Conservation (phyloP, 2,888 invertebrate species). For the Meiosimyza decipiens region DNA sequence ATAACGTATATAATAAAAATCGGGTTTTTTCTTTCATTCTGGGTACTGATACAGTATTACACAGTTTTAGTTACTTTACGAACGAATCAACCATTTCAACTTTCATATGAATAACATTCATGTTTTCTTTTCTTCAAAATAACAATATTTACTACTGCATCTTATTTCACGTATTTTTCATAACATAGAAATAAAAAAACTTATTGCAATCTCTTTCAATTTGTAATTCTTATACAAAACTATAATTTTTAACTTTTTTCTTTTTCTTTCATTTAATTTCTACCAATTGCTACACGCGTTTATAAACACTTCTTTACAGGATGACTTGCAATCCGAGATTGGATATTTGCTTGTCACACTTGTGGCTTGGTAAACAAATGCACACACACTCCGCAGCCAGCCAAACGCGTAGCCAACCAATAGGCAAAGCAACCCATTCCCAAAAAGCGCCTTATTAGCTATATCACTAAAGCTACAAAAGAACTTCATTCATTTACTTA, state of each 20-base stretch:
- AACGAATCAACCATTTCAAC: too few relatives aligned
- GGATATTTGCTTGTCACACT: slow-evolving; percentile 75
- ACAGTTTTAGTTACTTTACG: too few relatives aligned
- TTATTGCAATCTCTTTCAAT: slow-evolving; percentile 16
- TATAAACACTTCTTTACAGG: slow-evolving; percentile 69
- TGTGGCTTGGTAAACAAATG: slow-evolving; percentile 70
- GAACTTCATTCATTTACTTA: too few relatives aligned
- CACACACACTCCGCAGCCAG: slow-evolving; percentile 10
- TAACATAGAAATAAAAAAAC: not conserved
- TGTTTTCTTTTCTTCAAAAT: not conserved
- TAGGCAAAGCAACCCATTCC: slow-evolving; percentile 15
- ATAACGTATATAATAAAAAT: too few relatives aligned
- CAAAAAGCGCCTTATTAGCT: not conserved
- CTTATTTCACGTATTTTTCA: not conserved
- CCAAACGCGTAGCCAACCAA: slow-evolving; percentile 11
- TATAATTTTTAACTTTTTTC: slow-evolving; percentile 49
- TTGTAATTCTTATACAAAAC: not conserved
- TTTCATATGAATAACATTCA: too few relatives aligned
- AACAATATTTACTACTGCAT: not conserved
- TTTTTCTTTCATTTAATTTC: slow-evolving; percentile 37
- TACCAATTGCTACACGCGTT: slow-evolving; percentile 31
- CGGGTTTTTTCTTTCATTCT: too few relatives aligned
- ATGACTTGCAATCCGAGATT: slow-evolving; percentile 74
- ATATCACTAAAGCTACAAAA: too few relatives aligned
- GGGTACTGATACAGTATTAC: too few relatives aligned